Evolutionary conservation across 92 coral and sea anemone genomes (phyloP).

Genomic region (Desmophyllum pertusum): DNA sequence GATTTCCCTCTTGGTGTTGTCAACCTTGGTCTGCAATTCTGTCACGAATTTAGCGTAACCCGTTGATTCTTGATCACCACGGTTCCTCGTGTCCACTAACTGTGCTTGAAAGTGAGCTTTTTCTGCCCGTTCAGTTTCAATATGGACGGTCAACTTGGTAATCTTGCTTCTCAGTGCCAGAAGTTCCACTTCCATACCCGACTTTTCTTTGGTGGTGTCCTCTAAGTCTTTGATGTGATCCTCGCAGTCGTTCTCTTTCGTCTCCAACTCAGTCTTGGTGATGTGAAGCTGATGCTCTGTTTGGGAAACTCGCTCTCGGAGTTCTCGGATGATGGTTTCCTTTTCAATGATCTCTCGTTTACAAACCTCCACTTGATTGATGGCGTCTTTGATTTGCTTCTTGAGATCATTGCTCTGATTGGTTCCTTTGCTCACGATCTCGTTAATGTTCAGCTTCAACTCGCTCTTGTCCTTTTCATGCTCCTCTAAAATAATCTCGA

Average conservation of each 20-base stretch:
- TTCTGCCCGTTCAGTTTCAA: slow-evolving; percentile 72
- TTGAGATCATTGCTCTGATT: slow-evolving; percentile 62
- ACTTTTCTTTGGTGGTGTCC: slow-evolving; percentile 60
- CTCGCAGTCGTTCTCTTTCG: slow-evolving; percentile 76
- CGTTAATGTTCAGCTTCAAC: slow-evolving; percentile 67
- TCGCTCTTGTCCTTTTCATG: slow-evolving; percentile 78
- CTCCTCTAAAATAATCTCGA: slow-evolving; percentile 72
- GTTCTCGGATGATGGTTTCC: slow-evolving; percentile 72
- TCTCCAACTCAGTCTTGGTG: slow-evolving; percentile 66
- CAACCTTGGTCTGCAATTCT: slow-evolving; percentile 78
- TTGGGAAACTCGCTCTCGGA: slow-evolving; percentile 63
- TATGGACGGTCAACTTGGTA: slow-evolving; percentile 66
- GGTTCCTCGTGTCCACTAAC: slow-evolving; percentile 62
- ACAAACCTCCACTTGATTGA: slow-evolving; percentile 64
- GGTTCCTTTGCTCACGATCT: slow-evolving; percentile 64
- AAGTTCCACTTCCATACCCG: slow-evolving; percentile 76
- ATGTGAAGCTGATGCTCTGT: slow-evolving; percentile 68
- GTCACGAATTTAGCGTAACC: slow-evolving; percentile 70
- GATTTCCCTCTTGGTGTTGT: slow-evolving; percentile 82
- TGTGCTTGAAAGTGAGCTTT: slow-evolving; percentile 69
- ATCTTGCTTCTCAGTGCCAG: slow-evolving; percentile 69
- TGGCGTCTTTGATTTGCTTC: slow-evolving; percentile 68
- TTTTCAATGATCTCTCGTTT: slow-evolving; percentile 71
- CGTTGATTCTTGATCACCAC: slow-evolving; percentile 69
- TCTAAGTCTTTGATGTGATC: slow-evolving; percentile 62